Evolutionary conservation across 1,140 invertebrate genomes (phyloP).

Genomic region (Acromyrmex echinatior): DNA sequence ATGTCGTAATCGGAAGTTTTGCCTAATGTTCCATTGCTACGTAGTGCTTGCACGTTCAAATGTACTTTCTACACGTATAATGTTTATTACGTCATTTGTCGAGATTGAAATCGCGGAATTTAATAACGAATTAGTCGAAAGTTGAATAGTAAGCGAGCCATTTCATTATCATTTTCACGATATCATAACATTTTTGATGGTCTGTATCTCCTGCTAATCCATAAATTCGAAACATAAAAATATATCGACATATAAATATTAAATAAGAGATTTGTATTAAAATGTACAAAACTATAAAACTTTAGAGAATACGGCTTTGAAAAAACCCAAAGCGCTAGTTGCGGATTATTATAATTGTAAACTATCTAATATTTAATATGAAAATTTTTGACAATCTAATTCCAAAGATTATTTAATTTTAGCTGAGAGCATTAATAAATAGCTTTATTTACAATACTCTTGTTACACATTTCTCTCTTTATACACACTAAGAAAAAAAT

Average conservation of each 20-base stretch:
- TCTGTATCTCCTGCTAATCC: not conserved
- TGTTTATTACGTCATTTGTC: not conserved
- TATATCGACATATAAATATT: not conserved
- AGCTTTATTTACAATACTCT: not conserved
- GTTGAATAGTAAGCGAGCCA: not conserved
- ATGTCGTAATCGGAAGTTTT: constrained; percentile 46
- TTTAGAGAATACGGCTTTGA: no score
- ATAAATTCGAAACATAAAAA: not conserved
- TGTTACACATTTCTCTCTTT: not conserved
- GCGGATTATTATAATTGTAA: not conserved
- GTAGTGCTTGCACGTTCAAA: constrained; percentile 25
- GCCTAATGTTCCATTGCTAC: constrained; percentile 26
- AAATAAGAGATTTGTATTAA: no score
- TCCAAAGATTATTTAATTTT: not conserved
- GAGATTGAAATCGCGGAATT: constrained; percentile 43
- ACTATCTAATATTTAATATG: not conserved
- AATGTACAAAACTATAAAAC: not conserved
- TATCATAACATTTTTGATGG: not conserved
- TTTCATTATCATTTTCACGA: not conserved
- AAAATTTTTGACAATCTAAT: not conserved
- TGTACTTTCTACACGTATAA: constrained; percentile 45
- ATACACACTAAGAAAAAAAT: no score
- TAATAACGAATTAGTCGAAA: constrained; percentile 28
- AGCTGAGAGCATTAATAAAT: not conserved
- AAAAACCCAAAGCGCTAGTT: not conserved